Evolutionary conservation across 2,113 vertebrate species (phyloP).

Genomic region (Poicephalus gulielmi): DNA sequence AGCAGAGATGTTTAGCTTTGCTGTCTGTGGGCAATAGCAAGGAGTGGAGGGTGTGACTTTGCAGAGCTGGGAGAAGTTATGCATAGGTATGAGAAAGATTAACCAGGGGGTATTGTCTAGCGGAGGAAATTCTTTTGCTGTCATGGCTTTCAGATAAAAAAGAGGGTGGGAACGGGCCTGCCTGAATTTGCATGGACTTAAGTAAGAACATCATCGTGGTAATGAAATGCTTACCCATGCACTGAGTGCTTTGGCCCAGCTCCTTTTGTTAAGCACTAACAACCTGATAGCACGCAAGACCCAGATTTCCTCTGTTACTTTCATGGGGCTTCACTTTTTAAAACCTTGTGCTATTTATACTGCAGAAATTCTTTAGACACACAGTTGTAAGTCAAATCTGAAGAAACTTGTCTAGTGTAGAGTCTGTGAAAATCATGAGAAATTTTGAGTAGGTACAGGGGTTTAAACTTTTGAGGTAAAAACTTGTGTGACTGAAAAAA

Average conservation of each 20-base stretch:
- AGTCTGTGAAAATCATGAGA: not conserved
- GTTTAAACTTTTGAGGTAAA: not conserved
- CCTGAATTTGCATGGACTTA: constrained; percentile 48
- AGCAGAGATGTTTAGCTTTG: not conserved
- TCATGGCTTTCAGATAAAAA: constrained; percentile 41
- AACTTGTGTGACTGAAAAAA: not conserved
- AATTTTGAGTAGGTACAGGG: not conserved
- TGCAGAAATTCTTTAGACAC: not conserved
- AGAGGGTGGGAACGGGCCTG: constrained; percentile 35
- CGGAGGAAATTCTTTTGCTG: not conserved
- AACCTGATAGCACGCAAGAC: not conserved
- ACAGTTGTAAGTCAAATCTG: not conserved
- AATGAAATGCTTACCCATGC: constrained; percentile 18
- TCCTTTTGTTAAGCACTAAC: not conserved
- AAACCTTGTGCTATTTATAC: not conserved
- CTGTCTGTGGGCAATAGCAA: not conserved
- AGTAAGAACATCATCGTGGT: not conserved
- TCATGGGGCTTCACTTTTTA: not conserved
- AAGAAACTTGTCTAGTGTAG: not conserved
- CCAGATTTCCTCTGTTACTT: not conserved
- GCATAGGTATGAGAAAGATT: constrained; percentile 10
- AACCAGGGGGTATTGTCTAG: not conserved
- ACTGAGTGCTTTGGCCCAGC: not conserved
- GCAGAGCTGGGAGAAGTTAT: not conserved
- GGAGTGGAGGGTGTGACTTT: not conserved